A percentile compares a stretch with the other conserved stretches of the same genome.
Evolutionary conservation across 2,888 invertebrate species (phyloP).

Genomic region (Aspidiotus rigidus): DNA sequence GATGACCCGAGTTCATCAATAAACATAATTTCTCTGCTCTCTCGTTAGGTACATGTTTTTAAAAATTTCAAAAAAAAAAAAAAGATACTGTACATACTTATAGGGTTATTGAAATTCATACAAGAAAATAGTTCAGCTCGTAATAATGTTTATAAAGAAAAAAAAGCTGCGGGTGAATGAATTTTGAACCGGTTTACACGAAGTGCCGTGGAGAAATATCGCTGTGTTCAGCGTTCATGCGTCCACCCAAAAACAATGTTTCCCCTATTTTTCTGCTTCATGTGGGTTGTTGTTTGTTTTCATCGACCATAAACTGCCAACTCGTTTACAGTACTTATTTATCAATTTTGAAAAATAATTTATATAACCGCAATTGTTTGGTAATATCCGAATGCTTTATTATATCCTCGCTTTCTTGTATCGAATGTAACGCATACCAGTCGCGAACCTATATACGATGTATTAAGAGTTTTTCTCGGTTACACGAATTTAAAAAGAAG

Average conservation of each 20-base stretch:
- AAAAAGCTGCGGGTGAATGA: slow-evolving; percentile 11
- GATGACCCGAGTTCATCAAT: no score
- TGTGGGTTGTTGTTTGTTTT: no score
- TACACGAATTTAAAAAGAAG: neutral
- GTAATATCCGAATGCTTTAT: neutral
- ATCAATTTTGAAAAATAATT: slow-evolving; percentile 2
- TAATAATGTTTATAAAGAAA: neutral
- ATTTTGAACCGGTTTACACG: slow-evolving; percentile 6
- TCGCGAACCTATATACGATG: neutral
- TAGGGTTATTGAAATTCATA: no score
- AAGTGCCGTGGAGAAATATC: neutral
- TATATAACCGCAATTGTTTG: slow-evolving; percentile 6
- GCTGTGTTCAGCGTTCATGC: no score
- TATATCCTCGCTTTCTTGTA: neutral
- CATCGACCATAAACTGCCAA: slow-evolving; percentile 3
- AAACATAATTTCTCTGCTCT: no score
- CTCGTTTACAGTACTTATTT: slow-evolving; percentile 1
- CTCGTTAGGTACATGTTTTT: no score
- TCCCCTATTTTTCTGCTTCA: neutral
- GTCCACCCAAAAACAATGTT: slow-evolving; percentile 3
- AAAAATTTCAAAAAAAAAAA: no score
- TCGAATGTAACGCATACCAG: neutral
- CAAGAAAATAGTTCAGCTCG: no score
- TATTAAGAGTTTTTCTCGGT: slow-evolving; percentile 13
- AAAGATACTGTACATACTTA: no score